phyloP scores from a whole-genome alignment of 2,113 vertebrate species.

The Zosterops hypoxanthus region DNA sequence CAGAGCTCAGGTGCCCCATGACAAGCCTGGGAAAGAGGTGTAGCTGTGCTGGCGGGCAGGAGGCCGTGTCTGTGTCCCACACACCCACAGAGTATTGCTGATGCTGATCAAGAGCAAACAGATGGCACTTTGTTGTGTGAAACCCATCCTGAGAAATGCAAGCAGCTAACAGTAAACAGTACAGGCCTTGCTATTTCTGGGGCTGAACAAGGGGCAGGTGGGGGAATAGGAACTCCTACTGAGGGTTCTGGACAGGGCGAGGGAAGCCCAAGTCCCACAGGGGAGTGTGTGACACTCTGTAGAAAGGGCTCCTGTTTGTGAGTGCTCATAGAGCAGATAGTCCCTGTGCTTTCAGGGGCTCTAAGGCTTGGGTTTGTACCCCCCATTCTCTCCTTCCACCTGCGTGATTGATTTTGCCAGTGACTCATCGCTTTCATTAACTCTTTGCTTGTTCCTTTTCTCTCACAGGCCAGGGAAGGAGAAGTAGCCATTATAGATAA shows the following conservation, averaged over 20 bases:
- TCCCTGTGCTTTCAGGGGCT: neutral
- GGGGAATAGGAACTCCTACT: neutral
- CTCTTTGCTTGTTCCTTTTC: constrained; percentile 74
- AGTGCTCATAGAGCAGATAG: accelerated
- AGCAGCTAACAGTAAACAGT: neutral
- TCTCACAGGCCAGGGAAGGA: constrained; percentile 94
- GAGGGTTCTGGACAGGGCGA: accelerated
- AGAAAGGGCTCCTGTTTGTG: neutral
- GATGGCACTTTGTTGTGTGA: neutral
- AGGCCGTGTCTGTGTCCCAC: neutral
- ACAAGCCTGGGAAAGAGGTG: neutral
- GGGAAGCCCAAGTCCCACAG: neutral
- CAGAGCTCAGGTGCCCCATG: neutral
- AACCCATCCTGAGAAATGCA: neutral
- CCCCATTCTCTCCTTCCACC: neutral
- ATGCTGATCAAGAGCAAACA: neutral
- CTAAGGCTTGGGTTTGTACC: neutral
- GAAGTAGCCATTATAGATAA: constrained; percentile 96
- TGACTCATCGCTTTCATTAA: neutral
- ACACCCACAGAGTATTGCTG: neutral
- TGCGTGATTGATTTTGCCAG: neutral
- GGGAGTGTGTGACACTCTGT: too few relatives aligned
- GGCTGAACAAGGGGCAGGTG: neutral
- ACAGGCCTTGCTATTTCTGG: neutral
- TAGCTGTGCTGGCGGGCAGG: neutral